A percentile compares a stretch with the other conserved stretches of the same genome.
These are phyloP conservation scores for Corythaeola cristata DNA, from an alignment of 2,113 vertebrate genomes.

Conservation along the genomic window DNA sequence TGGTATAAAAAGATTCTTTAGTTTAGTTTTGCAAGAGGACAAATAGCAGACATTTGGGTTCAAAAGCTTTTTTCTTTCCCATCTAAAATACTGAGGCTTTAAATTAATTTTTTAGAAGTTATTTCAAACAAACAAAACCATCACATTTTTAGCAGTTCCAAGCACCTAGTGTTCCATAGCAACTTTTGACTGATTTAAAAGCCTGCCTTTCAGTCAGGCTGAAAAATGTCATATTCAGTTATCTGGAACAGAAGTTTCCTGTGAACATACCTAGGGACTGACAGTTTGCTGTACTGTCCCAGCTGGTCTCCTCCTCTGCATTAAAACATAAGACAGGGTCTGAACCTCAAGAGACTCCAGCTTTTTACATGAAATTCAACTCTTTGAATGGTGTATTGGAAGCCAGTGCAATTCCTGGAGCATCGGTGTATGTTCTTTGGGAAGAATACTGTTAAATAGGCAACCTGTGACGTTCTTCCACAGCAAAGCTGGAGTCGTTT, in stretches of 20 bases:
- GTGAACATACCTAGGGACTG: background rate
- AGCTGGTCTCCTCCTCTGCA: background rate
- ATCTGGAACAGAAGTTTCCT: background rate
- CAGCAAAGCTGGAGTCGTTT: background rate
- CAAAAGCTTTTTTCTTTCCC: background rate
- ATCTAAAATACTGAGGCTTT: background rate
- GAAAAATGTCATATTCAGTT: background rate
- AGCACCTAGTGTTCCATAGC: background rate
- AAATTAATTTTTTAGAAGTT: background rate
- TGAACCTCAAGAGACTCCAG: background rate
- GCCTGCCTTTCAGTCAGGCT: background rate
- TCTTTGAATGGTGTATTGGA: background rate
- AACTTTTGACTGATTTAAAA: background rate
- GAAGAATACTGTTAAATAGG: background rate
- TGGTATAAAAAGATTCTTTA: background rate
- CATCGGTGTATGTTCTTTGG: accelerated
- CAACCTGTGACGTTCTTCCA: background rate
- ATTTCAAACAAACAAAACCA: background rate
- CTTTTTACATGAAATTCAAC: background rate
- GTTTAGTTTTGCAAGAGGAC: background rate
- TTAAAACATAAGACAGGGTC: background rate
- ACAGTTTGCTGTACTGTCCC: background rate
- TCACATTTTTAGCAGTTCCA: background rate
- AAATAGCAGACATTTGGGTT: background rate
- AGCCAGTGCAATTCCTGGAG: background rate